These are phyloP conservation scores for Tenebrosternarchus preto DNA, from an alignment of 2,113 vertebrate species.

Conservation along the genomic window DNA sequence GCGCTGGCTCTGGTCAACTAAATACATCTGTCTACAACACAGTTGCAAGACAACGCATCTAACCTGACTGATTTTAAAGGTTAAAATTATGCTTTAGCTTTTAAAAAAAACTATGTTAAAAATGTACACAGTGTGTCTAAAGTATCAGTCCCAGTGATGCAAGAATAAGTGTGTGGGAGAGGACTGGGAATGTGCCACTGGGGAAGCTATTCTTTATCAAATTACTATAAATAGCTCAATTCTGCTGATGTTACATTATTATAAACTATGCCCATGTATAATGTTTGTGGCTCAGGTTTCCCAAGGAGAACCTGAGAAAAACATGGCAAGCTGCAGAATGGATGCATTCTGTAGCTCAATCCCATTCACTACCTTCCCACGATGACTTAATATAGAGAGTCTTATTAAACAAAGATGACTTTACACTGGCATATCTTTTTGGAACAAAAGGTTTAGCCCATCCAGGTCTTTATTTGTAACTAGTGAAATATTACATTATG, in stretches of 20 bases:
- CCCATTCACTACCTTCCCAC: conserved; percentile 13
- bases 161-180: background rate
- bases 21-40: background rate
- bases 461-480: too few species aligned
- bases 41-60: background rate
- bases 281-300: conserved; percentile 44
- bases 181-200: background rate
- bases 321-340: conserved; percentile 4
- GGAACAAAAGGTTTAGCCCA: too few species aligned
- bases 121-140: background rate
- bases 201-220: conserved; percentile 37
- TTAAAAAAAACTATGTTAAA: background rate
- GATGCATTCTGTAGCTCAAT: conserved; percentile 22
- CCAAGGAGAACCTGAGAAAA: background rate
- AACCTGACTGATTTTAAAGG: background rate
- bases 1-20: background rate
- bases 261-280: conserved; percentile 48
- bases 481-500: too few species aligned
- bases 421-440: too few species aligned
- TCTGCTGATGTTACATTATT: conserved; percentile 37
- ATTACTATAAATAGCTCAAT: conserved; percentile 50
- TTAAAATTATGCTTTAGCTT: background rate
- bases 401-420: too few species aligned
- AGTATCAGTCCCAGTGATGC: conserved; percentile 9
- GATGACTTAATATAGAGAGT: conserved; percentile 6